phyloP scores from a whole-genome alignment of 2,113 vertebrate species.

The Embiotoca jacksoni region DNA sequence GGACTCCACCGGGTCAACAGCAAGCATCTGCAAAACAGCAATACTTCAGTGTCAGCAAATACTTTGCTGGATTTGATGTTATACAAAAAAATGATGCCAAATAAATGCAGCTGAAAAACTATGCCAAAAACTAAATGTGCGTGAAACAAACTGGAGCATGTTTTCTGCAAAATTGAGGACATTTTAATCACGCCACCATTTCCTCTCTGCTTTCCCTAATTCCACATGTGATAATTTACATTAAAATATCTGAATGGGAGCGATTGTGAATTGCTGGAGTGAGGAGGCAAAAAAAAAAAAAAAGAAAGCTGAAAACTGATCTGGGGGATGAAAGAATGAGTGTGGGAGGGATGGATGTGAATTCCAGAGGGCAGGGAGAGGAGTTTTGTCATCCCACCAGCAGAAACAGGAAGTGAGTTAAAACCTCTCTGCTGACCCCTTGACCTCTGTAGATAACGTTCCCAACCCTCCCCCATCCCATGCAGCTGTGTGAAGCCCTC shows the following conservation, averaged over 20 bases:
- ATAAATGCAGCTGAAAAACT: too few species aligned
- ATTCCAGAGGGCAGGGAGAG: constrained; percentile 75
- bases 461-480: constrained; percentile 78
- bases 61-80: too few species aligned
- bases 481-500: constrained; percentile 64
- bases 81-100: too few species aligned
- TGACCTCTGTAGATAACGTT: constrained; percentile 80
- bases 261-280: background rate
- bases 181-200: background rate
- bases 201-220: background rate
- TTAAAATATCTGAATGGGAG: constrained; percentile 24
- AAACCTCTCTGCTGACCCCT: constrained; percentile 76
- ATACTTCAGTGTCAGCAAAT: background rate
- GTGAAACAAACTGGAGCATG: too few species aligned
- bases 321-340: constrained; percentile 37
- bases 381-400: constrained; percentile 76
- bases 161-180: too few species aligned
- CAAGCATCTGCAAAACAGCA: background rate
- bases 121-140: too few species aligned
- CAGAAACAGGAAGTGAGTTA: constrained; percentile 84
- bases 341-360: constrained; percentile 56
- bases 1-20: constrained; percentile 13
- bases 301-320: constrained; percentile 15
- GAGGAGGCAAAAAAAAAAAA: background rate
- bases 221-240: background rate